Evolutionary conservation across 1,140 invertebrate genomes (phyloP).

Genomic region (Trachelipus rathkii): DNA sequence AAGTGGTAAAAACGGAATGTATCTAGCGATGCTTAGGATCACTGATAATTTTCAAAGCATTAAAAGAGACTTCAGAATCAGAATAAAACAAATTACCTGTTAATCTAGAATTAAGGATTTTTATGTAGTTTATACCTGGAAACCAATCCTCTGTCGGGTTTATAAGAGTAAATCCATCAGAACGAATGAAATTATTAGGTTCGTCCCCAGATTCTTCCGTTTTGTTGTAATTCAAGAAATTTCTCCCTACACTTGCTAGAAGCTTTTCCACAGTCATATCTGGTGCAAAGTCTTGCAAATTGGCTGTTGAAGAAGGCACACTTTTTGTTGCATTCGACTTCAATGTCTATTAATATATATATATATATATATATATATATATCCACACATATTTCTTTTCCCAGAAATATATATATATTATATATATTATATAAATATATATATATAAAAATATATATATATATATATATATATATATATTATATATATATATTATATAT

Average conservation of each 20-base stretch:
- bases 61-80: too few species aligned
- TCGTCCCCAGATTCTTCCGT: not conserved
- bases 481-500: slow-evolving; percentile 23
- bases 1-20: too few species aligned
- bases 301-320: not conserved
- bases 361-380: slow-evolving; percentile 16
- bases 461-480: too few species aligned
- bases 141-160: slow-evolving; percentile 30
- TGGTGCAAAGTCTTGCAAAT: slow-evolving; percentile 12
- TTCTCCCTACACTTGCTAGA: slow-evolving; percentile 19
- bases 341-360: slow-evolving; percentile 12
- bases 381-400: not conserved
- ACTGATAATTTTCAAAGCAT: too few species aligned
- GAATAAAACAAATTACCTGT: too few species aligned
- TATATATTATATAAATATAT: slow-evolving; percentile 19
- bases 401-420: slow-evolving; percentile 10
- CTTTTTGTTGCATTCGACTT: slow-evolving; percentile 23
- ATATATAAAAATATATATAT: slow-evolving; percentile 20
- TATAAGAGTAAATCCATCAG: slow-evolving; percentile 23
- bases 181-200: not conserved
- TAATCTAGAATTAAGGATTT: not conserved
- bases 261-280: slow-evolving; percentile 26
- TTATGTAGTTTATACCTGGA: slow-evolving; percentile 3
- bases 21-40: too few species aligned
- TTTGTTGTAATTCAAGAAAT: slow-evolving; percentile 9